Conservation (phyloP, 2,888 invertebrate species). For the Drosophila seclusa region DNA sequence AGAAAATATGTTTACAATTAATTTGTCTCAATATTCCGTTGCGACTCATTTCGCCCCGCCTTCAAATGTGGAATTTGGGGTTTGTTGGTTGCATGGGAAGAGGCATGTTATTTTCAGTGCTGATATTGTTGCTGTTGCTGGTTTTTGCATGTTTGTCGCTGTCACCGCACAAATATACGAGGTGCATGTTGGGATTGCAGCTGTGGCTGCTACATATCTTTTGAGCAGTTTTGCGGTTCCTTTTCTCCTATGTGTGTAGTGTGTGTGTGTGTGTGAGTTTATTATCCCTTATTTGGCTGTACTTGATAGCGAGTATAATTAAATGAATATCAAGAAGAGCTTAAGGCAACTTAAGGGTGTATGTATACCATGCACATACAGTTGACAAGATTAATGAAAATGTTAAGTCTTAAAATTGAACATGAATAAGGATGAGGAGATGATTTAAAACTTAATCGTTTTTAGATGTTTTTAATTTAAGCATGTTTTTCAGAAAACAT, state of each 20-base stretch:
- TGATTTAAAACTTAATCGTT: not conserved
- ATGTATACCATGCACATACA: not conserved
- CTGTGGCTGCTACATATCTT: conserved; percentile 43
- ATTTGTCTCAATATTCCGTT: conserved; percentile 59
- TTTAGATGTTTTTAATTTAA: not conserved
- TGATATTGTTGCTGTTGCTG: conserved; percentile 14
- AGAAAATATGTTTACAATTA: conserved; percentile 45
- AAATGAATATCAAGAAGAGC: conserved; percentile 10
- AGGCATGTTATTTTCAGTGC: not conserved
- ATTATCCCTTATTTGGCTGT: conserved; percentile 22
- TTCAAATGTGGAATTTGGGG: conserved; percentile 4
- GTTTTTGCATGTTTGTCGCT: conserved; percentile 47
- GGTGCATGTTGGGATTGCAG: conserved; percentile 29
- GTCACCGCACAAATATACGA: conserved; percentile 48
- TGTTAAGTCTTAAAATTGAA: not conserved
- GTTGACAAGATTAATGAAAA: not conserved
- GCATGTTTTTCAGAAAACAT: not conserved
- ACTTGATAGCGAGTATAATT: conserved; percentile 10
- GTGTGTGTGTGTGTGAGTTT: not conserved
- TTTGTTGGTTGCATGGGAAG: not conserved
- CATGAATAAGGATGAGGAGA: not conserved
- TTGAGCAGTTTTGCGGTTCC: conserved; percentile 49
- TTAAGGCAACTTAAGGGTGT: not conserved
- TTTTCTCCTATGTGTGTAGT: not conserved
- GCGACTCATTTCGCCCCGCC: conserved; percentile 25